Evolutionary conservation across 1,140 invertebrate species (phyloP).

Genomic region (Drosophila obscura): DNA sequence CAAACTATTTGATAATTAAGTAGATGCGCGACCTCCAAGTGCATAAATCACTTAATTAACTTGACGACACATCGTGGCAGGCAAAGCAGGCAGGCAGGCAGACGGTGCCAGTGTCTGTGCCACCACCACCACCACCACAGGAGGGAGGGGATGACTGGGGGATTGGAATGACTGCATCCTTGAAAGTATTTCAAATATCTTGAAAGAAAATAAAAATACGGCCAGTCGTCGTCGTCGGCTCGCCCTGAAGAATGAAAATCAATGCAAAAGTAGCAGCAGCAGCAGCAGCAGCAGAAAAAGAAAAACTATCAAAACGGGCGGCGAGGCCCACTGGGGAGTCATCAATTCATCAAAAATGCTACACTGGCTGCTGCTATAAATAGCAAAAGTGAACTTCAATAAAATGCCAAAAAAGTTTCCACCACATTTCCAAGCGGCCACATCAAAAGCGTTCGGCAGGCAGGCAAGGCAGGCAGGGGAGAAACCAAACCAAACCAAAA

Average conservation of each 20-base stretch:
- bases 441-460: conserved; percentile 47
- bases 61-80: conserved; percentile 70
- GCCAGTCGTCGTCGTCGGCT: conserved; percentile 2
- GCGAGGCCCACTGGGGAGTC: conserved; percentile 62
- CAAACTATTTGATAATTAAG: conserved; percentile 83
- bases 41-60: conserved; percentile 83
- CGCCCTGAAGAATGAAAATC: conserved; percentile 52
- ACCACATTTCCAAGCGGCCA: conserved; percentile 34
- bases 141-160: background rate
- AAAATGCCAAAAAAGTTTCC: conserved; percentile 69
- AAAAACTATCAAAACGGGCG: conserved; percentile 74
- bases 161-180: conserved; percentile 59
- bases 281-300: conserved; percentile 51
- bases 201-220: conserved; percentile 50
- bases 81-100: conserved; percentile 15
- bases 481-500: conserved; percentile 31
- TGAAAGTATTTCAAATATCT: conserved; percentile 75
- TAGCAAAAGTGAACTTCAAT: conserved; percentile 73
- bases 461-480: too few species aligned
- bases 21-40: conserved; percentile 77
- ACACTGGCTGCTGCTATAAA: conserved; percentile 43
- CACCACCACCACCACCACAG: too few species aligned
- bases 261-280: conserved; percentile 59
- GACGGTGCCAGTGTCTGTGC: conserved; percentile 6
- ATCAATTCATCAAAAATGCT: conserved; percentile 78